Base-by-base conservation (phyloP, 2,113 vertebrate genomes). In the Crotalus horridus region DNA sequence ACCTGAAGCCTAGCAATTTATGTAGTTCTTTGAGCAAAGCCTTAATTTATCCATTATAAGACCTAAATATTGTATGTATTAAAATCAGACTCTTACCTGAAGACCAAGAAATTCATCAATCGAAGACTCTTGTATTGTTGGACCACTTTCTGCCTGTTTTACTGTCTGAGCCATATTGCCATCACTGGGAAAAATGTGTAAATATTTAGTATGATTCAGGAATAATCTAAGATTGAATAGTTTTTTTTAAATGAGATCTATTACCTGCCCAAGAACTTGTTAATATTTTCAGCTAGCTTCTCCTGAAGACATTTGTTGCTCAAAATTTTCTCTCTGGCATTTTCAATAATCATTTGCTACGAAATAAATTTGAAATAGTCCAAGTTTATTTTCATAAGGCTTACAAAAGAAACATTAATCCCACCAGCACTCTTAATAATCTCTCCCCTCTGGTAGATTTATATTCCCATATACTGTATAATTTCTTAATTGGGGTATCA, bases 271-370 rank as follows among this genome's bases (percentile, higher is more conserved):
- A 99, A 97, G 97, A 99, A 99, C 97, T 99, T 99, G 97, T 99
- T 99, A 94, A 99, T 99, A 95, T 99, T 99, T 97, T 99, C 99
- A 95, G 99, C 99, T 46, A 99, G 98, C 92, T 99, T 99, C 97
- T 99, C 99, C 96, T 99, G 99, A 95, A 99, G 97, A 48, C 98
- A 98, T 94, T 98, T 98, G 97, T 99, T 99, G 90, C 98, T 99
- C 94, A 99, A 92, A 94, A 99, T 99, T 97, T 98, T 99, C 96
- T 99, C 99, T 93, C 99, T 98, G 90, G 99, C 99, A 97, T 99
- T 99, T 98, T 99, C 98, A 96, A 99, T 99, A 96, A 99, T 98
- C 94, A 99, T 98, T 98, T 99, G 99, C 99, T 99, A 96, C 33
- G 97, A 97, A 97, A 96, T 91, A 90, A 93, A 96, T 95, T 95